Base-by-base conservation (phyloP, 1,140 invertebrate species). In the Cydia pomonella region DNA sequence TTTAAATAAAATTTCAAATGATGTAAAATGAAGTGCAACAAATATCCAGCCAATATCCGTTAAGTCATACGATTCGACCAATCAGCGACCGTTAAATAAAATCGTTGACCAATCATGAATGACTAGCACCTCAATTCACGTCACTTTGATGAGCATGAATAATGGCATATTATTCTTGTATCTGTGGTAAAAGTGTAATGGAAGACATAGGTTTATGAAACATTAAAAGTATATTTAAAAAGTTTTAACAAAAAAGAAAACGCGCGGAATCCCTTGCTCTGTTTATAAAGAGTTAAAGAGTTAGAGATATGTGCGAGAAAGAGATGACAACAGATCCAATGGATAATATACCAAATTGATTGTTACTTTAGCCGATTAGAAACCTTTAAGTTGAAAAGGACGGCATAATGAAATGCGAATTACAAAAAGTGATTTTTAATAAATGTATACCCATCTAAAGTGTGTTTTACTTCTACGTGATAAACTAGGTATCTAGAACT, bases 401-500 rank as follows among this genome's bases (percentile, higher is more conserved):
- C 64, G 64, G 64, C 64, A 18, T 64, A 64, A 69, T 33, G 64
- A 69, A 69, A 69, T 69, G 63, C 23, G 64, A 69, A 69, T 69
- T 69, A 12, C 64, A 69, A 41, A 27, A 66, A 69, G 64, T 69
- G 64, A 41, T 78, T 79, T 82, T 82, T 79, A 82, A 82, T 82
- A 82, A 80, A 82, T 76, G 41, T 82, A 79, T 82, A 80, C 79
- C 76, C 71, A 79, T 73, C 69, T 75, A 23, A 38, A 69, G 18
- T 44, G 12, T 73, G 76, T 75, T 76, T 80, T 77, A 74, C 74
- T 77, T 62, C 63, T 66, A 66, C 4, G 1, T 63, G 63, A 33
- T 69, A 69, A 69, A 16, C n/a, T 59, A 59, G 6, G 6, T 50
- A 2, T n/a, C 18, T 59, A 59, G 18, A 59, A 21, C 53, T 59